Conservation (phyloP, 2,888 invertebrate genomes). For the Pandemis heparana region DNA sequence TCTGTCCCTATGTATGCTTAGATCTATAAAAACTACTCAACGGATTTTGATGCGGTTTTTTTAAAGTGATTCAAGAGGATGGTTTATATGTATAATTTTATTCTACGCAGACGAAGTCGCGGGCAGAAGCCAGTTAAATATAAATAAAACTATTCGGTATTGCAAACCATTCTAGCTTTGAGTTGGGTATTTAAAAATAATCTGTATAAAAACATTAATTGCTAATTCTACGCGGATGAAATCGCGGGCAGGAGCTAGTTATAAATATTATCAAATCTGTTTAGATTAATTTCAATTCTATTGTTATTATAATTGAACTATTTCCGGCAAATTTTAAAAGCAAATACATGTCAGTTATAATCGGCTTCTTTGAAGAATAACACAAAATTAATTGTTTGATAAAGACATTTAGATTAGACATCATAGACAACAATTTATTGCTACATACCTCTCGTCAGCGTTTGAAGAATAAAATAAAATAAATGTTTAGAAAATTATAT, state of each 20-base stretch:
- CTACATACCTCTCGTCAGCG: background rate
- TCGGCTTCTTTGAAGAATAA: background rate
- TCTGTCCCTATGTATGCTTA: too few species aligned
- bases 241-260: too few species aligned
- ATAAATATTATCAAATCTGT: background rate
- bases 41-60: too few species aligned
- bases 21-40: too few species aligned
- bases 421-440: background rate
- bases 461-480: background rate
- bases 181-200: background rate
- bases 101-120: too few species aligned
- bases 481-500: too few species aligned
- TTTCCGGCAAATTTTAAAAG: slow-evolving; percentile 6
- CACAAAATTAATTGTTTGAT: background rate
- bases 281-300: background rate
- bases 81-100: too few species aligned
- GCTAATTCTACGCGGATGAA: too few species aligned
- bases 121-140: too few species aligned
- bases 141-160: background rate
- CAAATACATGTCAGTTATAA: slow-evolving; percentile 7
- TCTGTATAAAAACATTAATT: background rate
- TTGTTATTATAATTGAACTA: background rate
- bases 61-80: too few species aligned
- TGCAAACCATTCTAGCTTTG: background rate
- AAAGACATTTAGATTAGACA: background rate